phyloP scores from a whole-genome alignment of 1,140 invertebrate genomes.

The Nephila pilipes region DNA sequence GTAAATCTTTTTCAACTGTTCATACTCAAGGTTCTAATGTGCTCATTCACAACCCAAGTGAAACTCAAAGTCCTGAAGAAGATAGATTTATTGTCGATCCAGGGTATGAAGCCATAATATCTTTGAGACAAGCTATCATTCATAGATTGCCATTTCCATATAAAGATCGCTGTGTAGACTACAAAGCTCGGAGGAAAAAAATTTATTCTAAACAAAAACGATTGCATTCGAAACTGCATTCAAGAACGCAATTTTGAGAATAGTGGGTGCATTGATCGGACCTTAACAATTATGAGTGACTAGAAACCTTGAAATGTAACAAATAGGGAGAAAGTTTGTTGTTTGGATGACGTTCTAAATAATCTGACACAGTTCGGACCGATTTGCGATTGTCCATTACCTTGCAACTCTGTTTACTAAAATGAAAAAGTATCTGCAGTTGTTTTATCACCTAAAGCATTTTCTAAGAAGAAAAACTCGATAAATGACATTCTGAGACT shows the following conservation, averaged over 20 bases:
- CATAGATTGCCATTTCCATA: background rate
- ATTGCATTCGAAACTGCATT: background rate
- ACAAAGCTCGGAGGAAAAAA: background rate
- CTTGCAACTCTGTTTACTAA: background rate
- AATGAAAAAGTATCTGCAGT: background rate
- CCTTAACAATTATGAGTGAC: background rate
- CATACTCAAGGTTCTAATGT: constrained; percentile 80
- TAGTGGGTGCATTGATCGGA: background rate
- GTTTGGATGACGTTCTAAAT: background rate
- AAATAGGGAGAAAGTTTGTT: background rate
- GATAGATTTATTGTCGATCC: constrained; percentile 81
- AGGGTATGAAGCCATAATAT: constrained; percentile 79
- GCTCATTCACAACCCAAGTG: constrained; percentile 80
- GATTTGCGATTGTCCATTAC: background rate
- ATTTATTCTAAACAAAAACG: background rate
- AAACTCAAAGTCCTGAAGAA: constrained; percentile 81
- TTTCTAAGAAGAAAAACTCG: background rate
- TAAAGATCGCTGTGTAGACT: background rate
- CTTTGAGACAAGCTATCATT: constrained; percentile 67
- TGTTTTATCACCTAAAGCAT: background rate
- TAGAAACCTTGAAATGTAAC: background rate
- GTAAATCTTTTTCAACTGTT: constrained; percentile 47
- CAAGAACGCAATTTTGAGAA: background rate
- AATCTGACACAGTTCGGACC: background rate
- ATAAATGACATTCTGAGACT: background rate